phyloP scores from a whole-genome alignment of 2,888 invertebrate genomes.

The Drosophila percnosoma region DNA sequence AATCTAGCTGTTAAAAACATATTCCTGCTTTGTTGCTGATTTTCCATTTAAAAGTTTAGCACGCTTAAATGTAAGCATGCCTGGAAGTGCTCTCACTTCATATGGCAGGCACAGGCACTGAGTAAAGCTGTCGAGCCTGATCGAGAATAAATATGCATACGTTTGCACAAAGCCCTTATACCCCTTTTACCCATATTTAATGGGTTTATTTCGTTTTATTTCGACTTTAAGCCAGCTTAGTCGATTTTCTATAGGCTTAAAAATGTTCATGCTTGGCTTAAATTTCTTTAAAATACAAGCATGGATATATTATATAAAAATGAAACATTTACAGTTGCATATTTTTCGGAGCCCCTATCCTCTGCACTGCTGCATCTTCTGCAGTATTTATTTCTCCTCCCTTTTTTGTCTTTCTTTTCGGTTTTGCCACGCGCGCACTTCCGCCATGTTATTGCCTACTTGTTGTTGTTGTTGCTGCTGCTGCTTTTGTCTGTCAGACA shows the following conservation, averaged over 20 bases:
- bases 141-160: background rate
- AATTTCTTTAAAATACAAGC: background rate
- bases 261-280: background rate
- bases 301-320: constrained; percentile 14
- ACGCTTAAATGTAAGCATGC: background rate
- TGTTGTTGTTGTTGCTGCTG: constrained; percentile 28
- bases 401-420: constrained; percentile 36
- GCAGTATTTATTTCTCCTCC: constrained; percentile 37
- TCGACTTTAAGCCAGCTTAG: background rate
- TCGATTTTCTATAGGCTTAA: background rate
- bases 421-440: constrained; percentile 72
- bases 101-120: background rate
- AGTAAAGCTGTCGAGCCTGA: background rate
- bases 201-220: background rate
- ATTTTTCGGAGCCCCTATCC: constrained; percentile 44
- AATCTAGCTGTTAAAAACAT: background rate
- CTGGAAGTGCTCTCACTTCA: background rate
- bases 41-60: background rate
- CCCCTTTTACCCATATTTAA: background rate
- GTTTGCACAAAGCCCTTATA: background rate
- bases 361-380: constrained; percentile 46
- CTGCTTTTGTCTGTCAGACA: constrained; percentile 20
- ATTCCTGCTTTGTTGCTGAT: background rate
- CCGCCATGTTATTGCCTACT: constrained; percentile 70
- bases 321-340: constrained; percentile 54